phyloP scores from a whole-genome alignment of 2,113 vertebrate species.

The Sminthopsis crassicaudata region DNA sequence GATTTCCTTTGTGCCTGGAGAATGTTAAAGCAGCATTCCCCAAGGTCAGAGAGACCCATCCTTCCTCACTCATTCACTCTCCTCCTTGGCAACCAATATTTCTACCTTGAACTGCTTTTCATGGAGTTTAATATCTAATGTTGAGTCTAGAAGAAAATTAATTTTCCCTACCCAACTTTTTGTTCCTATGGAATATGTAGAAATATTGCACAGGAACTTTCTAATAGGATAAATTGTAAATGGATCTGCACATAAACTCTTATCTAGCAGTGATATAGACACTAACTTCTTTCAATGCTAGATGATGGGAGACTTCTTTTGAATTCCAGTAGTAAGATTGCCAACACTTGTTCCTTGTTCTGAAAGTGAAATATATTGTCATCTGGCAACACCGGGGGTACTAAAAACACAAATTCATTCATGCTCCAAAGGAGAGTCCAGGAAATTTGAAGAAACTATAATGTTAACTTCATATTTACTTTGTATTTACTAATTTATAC shows the following conservation, averaged over 20 bases:
- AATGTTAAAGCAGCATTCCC: constrained; percentile 56
- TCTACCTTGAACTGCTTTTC: constrained; percentile 57
- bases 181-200: constrained; percentile 35
- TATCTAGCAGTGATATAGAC: neutral
- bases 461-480: neutral
- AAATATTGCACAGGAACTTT: neutral
- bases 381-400: neutral
- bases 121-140: constrained; percentile 52
- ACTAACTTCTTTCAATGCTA: constrained; percentile 10
- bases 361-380: constrained; percentile 27
- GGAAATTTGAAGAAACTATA: constrained; percentile 63
- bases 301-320: constrained; percentile 41
- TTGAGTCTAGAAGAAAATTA: constrained; percentile 56
- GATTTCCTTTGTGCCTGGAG: constrained; percentile 76
- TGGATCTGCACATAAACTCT: neutral
- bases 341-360: constrained; percentile 40
- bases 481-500: neutral
- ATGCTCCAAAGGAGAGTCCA: constrained; percentile 60
- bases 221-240: neutral
- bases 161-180: constrained; percentile 39
- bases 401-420: neutral
- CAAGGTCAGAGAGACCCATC: constrained; percentile 75
- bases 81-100: constrained; percentile 55
- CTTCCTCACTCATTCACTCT: constrained; percentile 50
- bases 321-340: neutral